Percentiles rank a stretch among this genome's conserved stretches.
phyloP scores from a whole-genome alignment of 2,797 vertebrate genomes.

The Acridotheres tristis region DNA sequence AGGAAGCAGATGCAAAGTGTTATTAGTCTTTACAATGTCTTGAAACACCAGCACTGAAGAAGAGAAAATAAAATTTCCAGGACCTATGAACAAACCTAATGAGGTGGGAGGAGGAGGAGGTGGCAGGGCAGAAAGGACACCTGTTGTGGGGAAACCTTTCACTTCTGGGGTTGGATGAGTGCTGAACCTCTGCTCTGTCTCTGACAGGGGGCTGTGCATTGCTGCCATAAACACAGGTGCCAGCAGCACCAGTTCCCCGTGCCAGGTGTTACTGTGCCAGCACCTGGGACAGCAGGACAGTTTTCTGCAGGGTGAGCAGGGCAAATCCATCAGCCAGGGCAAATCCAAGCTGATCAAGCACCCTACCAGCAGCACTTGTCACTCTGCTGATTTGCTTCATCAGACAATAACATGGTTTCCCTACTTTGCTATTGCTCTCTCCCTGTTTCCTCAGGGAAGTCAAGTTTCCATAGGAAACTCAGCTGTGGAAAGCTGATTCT shows the following conservation, averaged over 20 bases:
- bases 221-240: fast-evolving
- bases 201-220: neutral
- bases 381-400: neutral
- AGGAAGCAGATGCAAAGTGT: neutral
- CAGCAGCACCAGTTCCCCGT: fast-evolving
- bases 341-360: neutral
- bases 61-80: neutral
- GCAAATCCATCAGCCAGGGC: neutral
- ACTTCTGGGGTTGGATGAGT: neutral
- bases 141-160: fast-evolving
- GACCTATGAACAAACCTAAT: neutral
- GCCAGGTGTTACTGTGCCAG: fast-evolving
- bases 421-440: neutral
- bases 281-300: neutral
- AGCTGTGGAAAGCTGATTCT: neutral
- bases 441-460: neutral
- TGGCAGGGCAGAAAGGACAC: neutral
- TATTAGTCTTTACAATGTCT: neutral
- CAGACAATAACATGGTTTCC: neutral
- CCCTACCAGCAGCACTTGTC: neutral
- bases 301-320: neutral
- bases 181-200: neutral
- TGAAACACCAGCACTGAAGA: neutral
- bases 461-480: neutral
- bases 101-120: neutral